These are phyloP conservation scores for Zhuqinia jingwanae DNA, from an alignment of 2,888 invertebrate genomes.

Conservation along the genomic window DNA sequence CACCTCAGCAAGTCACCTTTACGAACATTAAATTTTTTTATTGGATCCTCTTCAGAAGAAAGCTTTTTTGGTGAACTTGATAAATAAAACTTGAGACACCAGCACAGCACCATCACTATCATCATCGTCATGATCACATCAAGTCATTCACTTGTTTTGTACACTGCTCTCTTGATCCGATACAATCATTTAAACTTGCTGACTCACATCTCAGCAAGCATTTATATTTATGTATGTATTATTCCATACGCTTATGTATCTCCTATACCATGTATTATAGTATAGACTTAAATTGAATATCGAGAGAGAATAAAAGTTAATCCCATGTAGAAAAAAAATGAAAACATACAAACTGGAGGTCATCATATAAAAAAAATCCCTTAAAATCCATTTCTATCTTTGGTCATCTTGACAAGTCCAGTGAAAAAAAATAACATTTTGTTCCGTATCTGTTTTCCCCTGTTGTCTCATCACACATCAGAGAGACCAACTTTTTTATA, in stretches of 20 bases:
- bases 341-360: conserved; percentile 25
- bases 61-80: conserved; percentile 34
- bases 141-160: conserved; percentile 15
- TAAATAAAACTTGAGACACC: conserved; percentile 10
- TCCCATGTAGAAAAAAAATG: conserved; percentile 12
- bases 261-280: too few relatives aligned
- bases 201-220: conserved; percentile 29
- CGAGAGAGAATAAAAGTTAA: not conserved
- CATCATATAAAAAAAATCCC: conserved; percentile 32
- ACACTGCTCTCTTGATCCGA: conserved; percentile 35
- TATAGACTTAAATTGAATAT: conserved; percentile 9
- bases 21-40: too few relatives aligned
- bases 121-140: too few relatives aligned
- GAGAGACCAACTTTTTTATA: not conserved
- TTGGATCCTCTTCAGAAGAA: conserved; percentile 32
- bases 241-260: too few relatives aligned
- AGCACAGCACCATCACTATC: too few relatives aligned
- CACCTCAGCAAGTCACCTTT: conserved; percentile 15
- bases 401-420: conserved; percentile 53
- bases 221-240: conserved; percentile 3
- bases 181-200: conserved; percentile 55
- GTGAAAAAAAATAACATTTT: conserved; percentile 5
- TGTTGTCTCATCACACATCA: not conserved
- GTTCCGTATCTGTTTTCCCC: not conserved
- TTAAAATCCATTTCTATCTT: conserved; percentile 49